Evolutionary conservation across 2,888 invertebrate genomes (phyloP), one percentile per base, ranked within the genome.

Genomic region (Patella caerulea): DNA sequence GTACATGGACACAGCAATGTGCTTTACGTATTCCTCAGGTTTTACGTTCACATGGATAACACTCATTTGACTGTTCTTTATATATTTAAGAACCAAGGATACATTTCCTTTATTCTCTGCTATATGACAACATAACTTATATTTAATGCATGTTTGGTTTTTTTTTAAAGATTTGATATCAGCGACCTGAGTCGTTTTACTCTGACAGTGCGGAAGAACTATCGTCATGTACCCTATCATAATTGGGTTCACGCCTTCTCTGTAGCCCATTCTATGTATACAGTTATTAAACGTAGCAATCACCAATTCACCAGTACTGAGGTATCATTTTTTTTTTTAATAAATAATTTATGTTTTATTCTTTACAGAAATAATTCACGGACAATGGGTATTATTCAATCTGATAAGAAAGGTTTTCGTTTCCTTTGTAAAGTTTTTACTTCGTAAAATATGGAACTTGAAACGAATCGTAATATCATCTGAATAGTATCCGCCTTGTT

Each of bases 211-310:
- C 94, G 94, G 88, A 96, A 96, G 91, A 96, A 96, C 92, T 96
- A 97, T 89, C 93, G 96, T 12, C 93, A 94, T 53, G 96, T 96
- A 0, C 95, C 96, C 0, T 96, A 96, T 89, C 96, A 97, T 90
- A 97, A 96, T 90, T 97, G 96, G 94, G 95, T 95, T 45, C 96
- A 97, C 88, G 96, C 91, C 0, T 96, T 96, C 93, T 94, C 96
- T 0, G 96, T 96, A 0, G 96, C 96, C 2, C 96, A 96, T 87
- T 94, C 95, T 24, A 96, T 96, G 94, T 96, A 95, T 88, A 94
- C 94, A 3, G 94, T 96, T 73, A 92, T 96, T 75, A 95, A 95
- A 90, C 93, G 93, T 74, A 91, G 93, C 56, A 90, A 92, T 19
- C 92, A 92, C 73, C 90, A 92, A 52, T 95, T 95, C 90, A 91